Percentiles rank a stretch among this genome's conserved stretches.
Evolutionary conservation across 2,888 invertebrate species (phyloP).

Genomic region (Serripes groenlandicus): DNA sequence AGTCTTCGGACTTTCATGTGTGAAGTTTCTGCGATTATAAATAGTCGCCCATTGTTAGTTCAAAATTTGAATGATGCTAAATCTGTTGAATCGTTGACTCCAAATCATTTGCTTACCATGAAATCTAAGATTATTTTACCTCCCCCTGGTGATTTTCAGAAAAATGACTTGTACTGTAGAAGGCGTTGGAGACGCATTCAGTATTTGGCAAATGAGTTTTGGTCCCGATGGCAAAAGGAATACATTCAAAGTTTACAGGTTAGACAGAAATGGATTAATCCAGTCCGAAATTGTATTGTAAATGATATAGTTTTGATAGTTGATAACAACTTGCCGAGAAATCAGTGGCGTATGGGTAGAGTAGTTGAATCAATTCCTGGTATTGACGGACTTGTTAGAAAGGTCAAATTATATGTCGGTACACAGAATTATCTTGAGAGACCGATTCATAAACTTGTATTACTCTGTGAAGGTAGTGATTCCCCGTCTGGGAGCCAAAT

Average conservation of each 20-base stretch:
- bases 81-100: slow-evolving; percentile 59
- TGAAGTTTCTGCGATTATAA: slow-evolving; percentile 61
- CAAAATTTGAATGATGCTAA: slow-evolving; percentile 51
- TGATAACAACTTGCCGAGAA: slow-evolving; percentile 40
- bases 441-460: too few species aligned
- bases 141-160: slow-evolving; percentile 24
- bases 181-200: slow-evolving; percentile 26
- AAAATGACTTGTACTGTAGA: slow-evolving; percentile 18
- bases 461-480: too few species aligned
- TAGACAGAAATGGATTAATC: slow-evolving; percentile 21
- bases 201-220: slow-evolving; percentile 4
- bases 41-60: slow-evolving; percentile 61
- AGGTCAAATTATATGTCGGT: too few species aligned
- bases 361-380: too few species aligned
- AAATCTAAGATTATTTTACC: slow-evolving; percentile 42
- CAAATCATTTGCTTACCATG: slow-evolving; percentile 65
- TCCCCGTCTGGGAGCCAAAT: too few species aligned
- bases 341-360: slow-evolving; percentile 35
- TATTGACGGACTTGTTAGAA: too few species aligned
- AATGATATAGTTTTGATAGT: slow-evolving; percentile 58
- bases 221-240: slow-evolving; percentile 22
- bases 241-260: slow-evolving; percentile 34
- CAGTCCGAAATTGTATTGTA: slow-evolving; percentile 24
- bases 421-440: too few species aligned
- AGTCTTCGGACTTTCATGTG: slow-evolving; percentile 55